phyloP scores from a whole-genome alignment of 2,888 invertebrate genomes.

The Podabrus alpinus region DNA sequence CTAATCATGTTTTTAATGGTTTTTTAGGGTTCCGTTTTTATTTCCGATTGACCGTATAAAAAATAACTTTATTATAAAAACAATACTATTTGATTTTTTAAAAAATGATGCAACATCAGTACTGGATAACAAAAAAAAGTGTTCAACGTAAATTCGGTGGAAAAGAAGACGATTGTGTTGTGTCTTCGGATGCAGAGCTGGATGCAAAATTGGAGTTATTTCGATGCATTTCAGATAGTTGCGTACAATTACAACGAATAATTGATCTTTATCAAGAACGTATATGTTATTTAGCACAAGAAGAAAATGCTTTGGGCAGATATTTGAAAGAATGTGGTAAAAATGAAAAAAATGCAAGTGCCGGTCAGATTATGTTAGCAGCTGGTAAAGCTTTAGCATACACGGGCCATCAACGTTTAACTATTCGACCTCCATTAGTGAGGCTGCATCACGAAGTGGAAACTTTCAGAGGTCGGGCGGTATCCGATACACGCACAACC shows the following conservation, averaged over 20 bases:
- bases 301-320: constrained; percentile 89
- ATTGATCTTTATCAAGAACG: constrained; percentile 94
- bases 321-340: constrained; percentile 94
- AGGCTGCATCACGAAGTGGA: constrained; percentile 95
- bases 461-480: constrained; percentile 92
- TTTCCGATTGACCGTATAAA: neutral
- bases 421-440: constrained; percentile 82
- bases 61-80: neutral
- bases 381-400: constrained; percentile 75
- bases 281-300: constrained; percentile 89
- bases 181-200: constrained; percentile 93
- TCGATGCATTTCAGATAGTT: constrained; percentile 90
- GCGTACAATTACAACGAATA: constrained; percentile 81
- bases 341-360: constrained; percentile 81
- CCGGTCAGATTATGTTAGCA: constrained; percentile 80
- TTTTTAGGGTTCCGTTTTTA: neutral
- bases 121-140: constrained; percentile 97
- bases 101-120: constrained; percentile 89
- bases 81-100: neutral
- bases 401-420: constrained; percentile 85
- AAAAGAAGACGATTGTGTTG: constrained; percentile 96
- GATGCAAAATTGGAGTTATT: constrained; percentile 95
- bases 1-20: neutral
- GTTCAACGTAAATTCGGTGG: constrained; percentile 90
- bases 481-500: constrained; percentile 89